Evolutionary conservation across 2,113 vertebrate genomes (phyloP).

Genomic region (Pelmatolapia mariae): DNA sequence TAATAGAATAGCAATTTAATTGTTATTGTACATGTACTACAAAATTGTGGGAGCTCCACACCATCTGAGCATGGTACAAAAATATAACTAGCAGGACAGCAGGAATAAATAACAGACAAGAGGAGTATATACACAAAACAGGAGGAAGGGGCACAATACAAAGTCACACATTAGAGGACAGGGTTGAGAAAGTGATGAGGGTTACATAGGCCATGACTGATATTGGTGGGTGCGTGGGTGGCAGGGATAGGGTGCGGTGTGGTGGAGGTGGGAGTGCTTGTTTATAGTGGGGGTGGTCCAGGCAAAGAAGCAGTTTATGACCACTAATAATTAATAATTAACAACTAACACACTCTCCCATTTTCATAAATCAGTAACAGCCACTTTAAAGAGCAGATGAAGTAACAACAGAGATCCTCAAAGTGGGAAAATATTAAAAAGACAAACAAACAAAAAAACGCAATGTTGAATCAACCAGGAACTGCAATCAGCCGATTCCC

Average conservation of each 20-base stretch:
- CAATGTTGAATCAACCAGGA: not conserved
- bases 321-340: not conserved
- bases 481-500: not conserved
- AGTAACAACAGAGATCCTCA: not conserved
- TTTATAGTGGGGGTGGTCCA: not conserved
- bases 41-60: not conserved
- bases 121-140: not conserved
- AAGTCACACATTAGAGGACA: not conserved
- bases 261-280: not conserved
- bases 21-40: not conserved
- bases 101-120: not conserved
- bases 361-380: not conserved
- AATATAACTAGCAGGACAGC: not conserved
- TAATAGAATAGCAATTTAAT: no score
- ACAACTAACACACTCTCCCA: not conserved
- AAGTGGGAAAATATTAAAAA: not conserved
- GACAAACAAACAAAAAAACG: not conserved
- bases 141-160: not conserved
- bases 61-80: not conserved
- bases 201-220: not conserved
- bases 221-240: not conserved
- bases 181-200: not conserved
- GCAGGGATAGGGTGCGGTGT: not conserved
- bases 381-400: not conserved
- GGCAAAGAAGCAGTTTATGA: not conserved